Evolutionary conservation across 1,140 invertebrate species (phyloP), one percentile per base, ranked within the genome.

Genomic region (Platorchestia sp.): DNA sequence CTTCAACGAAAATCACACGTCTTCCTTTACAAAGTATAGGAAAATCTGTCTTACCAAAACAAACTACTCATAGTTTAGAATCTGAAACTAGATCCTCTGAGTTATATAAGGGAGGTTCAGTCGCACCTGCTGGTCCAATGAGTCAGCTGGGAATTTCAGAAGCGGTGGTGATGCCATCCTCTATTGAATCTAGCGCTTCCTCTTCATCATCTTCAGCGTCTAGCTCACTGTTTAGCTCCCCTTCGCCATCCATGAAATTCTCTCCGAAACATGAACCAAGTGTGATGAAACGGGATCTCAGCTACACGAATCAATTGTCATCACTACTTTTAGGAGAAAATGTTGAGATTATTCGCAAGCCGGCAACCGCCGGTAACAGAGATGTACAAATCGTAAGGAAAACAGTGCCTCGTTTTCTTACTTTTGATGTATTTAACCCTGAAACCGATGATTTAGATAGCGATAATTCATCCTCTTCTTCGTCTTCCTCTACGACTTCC

Each of bases 381-480:
- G 96, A 96, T 87, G 96, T 96, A 47, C 96, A 96, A 95, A 96
- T 96, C 44, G 96, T 96, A 27, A 95, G 96, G 53, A 96, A 96
- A 75, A 97, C 96, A 47, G 97, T 98, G 59, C 98, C 98, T 0
- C 98, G 98, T 95, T 97, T 99, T 36, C 97, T 99, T 95, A 98
- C 98, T 0, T 97, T 99, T 95, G 99, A 99, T 97, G 97, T 99
- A 14, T 99, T 99, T 96, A 99, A 99, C 97, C 99, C 98, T 0
- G 98, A 99, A 96, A 99, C 98, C 16, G 99, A 99, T 97, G 99
- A 99, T 96, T 97, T 99, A 97, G 99, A 99, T 97, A 99, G 98
- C 96, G 98, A 99, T 97, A 99, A 98, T 0, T 98, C 98, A 96
- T 98, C 98, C 43, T 98, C 98, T 91, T 99, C 98, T 0, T 99